Evolutionary conservation across 2,888 invertebrate genomes (phyloP).

Genomic region (Periphyllus acericola): DNA sequence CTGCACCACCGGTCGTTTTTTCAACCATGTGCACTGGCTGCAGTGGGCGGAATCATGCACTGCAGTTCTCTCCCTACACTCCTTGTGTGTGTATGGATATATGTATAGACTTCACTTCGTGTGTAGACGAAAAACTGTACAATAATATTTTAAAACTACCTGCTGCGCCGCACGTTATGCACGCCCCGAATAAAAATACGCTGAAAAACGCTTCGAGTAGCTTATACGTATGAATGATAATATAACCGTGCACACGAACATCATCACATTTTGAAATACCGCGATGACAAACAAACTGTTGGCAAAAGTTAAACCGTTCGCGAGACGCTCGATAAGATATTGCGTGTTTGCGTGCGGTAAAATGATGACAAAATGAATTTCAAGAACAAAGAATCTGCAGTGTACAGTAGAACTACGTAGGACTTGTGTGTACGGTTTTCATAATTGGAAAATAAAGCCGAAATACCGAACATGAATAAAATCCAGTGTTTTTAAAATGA

Average conservation of each 20-base stretch:
- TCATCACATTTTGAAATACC: neutral
- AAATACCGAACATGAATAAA: neutral
- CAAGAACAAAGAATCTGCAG: neutral
- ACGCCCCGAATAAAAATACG: neutral
- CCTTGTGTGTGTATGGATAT: too few species aligned
- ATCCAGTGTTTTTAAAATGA: neutral
- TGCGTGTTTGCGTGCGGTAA: neutral
- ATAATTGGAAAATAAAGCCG: neutral
- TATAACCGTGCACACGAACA: neutral
- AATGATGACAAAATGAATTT: neutral
- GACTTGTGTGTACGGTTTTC: neutral
- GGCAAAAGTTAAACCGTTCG: neutral
- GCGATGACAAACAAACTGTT: neutral
- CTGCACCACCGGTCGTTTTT: neutral
- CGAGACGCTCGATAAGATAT: neutral
- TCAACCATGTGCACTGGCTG: neutral
- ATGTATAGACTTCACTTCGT: neutral
- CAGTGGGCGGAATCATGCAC: slow-evolving; percentile 34
- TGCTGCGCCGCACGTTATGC: neutral
- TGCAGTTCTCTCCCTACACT: neutral
- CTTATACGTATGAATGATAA: neutral
- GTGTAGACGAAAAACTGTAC: neutral
- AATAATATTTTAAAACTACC: neutral
- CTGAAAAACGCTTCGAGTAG: neutral
- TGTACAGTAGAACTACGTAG: neutral